Percentiles rank a stretch among this genome's conserved stretches.
phyloP scores from a whole-genome alignment of 2,888 invertebrate species.

The Blera fallax region DNA sequence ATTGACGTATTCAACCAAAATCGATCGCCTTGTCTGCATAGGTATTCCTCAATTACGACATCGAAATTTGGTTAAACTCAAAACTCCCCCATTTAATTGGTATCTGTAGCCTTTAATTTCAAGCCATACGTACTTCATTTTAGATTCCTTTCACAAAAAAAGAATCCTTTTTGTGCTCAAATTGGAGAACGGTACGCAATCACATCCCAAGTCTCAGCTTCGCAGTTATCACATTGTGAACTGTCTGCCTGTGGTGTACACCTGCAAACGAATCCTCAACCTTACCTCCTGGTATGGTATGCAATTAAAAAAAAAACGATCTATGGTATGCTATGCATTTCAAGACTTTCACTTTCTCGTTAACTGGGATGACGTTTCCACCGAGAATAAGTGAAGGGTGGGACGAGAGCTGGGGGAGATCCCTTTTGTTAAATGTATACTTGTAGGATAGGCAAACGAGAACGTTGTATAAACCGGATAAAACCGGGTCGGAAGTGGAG shows the following conservation, averaged over 20 bases:
- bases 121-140: not conserved
- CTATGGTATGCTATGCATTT: slow-evolving; percentile 14
- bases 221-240: not conserved
- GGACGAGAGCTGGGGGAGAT: too few species aligned
- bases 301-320: slow-evolving; percentile 39
- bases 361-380: slow-evolving; percentile 10
- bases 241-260: not conserved
- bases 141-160: not conserved
- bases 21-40: too few species aligned
- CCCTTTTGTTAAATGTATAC: slow-evolving; percentile 9
- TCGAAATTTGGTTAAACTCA: too few species aligned
- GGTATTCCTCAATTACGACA: too few species aligned
- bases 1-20: too few species aligned
- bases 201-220: not conserved
- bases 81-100: not conserved
- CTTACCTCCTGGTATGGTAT: slow-evolving; percentile 15
- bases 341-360: slow-evolving; percentile 52
- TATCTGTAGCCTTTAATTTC: not conserved
- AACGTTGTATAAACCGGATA: not conserved
- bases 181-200: not conserved
- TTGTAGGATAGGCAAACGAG: slow-evolving; percentile 1
- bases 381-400: slow-evolving; percentile 4
- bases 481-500: slow-evolving; percentile 3
- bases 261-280: not conserved
- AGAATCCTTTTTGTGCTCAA: not conserved